Evolutionary conservation across 1,140 invertebrate species (phyloP).

Genomic region (Phortica variegata): DNA sequence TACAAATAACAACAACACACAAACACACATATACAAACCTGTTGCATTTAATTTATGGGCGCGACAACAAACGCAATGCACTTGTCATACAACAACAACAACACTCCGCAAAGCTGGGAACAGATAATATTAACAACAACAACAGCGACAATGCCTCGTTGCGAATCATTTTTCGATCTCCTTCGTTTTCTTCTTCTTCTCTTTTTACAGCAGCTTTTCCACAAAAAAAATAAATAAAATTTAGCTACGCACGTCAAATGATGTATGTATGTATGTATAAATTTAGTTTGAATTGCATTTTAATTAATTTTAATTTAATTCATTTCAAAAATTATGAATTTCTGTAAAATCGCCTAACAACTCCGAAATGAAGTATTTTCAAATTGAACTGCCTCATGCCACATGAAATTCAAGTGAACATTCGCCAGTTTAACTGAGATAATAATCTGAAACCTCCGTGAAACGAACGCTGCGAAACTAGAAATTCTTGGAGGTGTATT

Average conservation of each 20-base stretch:
- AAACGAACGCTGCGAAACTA: too few species aligned
- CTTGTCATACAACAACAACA: constrained; percentile 26
- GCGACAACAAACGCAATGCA: constrained; percentile 44
- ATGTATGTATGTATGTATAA: neutral
- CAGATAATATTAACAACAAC: neutral
- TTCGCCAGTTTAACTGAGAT: neutral
- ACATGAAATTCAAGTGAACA: constrained; percentile 1
- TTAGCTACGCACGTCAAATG: constrained; percentile 16
- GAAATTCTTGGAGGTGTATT: too few species aligned
- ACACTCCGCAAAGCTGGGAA: neutral
- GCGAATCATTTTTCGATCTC: constrained; percentile 11
- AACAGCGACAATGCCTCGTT: neutral
- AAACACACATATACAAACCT: constrained; percentile 13
- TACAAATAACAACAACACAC: neutral
- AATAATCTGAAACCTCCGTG: too few species aligned
- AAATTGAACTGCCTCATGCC: constrained; percentile 23
- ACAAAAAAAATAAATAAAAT: constrained; percentile 11
- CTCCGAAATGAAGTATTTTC: constrained; percentile 5
- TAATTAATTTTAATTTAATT: too few species aligned
- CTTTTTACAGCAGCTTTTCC: constrained; percentile 19
- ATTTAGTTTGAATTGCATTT: too few species aligned
- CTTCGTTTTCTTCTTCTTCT: constrained; percentile 6
- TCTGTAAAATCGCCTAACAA: too few species aligned
- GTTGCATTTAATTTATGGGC: constrained; percentile 53
- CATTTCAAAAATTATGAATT: too few species aligned